Percentiles rank a stretch among this genome's conserved stretches.
Evolutionary conservation across 2,888 invertebrate species (phyloP).

Genomic region (Chirona hameri): DNA sequence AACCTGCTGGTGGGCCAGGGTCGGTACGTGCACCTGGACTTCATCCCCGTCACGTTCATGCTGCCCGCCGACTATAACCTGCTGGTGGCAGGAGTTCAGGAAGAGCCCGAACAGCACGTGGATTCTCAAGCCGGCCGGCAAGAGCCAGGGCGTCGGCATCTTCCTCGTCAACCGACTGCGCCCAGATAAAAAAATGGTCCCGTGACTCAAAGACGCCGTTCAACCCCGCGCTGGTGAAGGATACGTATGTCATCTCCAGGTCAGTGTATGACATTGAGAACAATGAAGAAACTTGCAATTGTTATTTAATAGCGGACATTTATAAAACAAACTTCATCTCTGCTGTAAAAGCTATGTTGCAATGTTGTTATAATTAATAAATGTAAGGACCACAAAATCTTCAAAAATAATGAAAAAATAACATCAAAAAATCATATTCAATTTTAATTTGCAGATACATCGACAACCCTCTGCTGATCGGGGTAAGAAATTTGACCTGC

Average conservation of each 20-base stretch:
- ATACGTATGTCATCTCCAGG: conserved; percentile 93
- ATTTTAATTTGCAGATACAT: conserved; percentile 63
- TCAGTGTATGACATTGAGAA: conserved; percentile 34
- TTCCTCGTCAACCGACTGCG: conserved; percentile 91
- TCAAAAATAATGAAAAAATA: too few species aligned
- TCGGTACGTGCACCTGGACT: conserved; percentile 78
- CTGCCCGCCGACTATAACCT: conserved; percentile 94
- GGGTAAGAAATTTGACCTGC: conserved; percentile 94
- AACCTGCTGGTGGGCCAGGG: conserved; percentile 81
- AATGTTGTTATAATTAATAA: too few species aligned
- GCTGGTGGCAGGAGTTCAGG: conserved; percentile 93
- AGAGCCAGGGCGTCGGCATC: conserved; percentile 69
- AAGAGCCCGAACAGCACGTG: conserved; percentile 92
- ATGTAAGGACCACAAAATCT: too few species aligned
- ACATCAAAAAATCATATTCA: too few species aligned
- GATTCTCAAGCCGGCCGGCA: conserved; percentile 97
- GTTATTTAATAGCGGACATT: too few species aligned
- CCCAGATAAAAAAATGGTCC: conserved; percentile 87
- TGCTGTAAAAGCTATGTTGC: too few species aligned
- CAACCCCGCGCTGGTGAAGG: conserved; percentile 72
- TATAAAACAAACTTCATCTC: too few species aligned
- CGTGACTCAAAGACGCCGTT: conserved; percentile 80
- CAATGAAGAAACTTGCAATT: too few species aligned
- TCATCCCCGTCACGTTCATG: conserved; percentile 89
- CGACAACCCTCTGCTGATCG: conserved; percentile 89